Evolutionary conservation across 35 echinoderm and acorn worm species (phyloP).

Genomic region (Acanthaster planci): DNA sequence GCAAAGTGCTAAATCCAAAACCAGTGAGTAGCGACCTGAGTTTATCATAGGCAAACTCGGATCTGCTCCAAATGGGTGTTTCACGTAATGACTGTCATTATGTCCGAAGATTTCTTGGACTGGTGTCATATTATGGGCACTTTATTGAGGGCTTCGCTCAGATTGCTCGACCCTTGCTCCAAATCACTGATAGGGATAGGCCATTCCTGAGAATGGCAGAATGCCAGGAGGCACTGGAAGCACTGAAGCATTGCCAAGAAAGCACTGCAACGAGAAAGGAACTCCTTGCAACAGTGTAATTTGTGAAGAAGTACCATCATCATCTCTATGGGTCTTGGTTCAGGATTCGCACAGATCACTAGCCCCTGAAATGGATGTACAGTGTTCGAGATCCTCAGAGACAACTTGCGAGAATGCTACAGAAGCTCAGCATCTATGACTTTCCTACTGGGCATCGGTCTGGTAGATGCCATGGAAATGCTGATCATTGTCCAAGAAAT

Average conservation of each 20-base stretch:
- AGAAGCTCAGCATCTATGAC: constrained; percentile 50
- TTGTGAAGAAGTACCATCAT: constrained; percentile 59
- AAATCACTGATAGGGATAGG: constrained; percentile 39
- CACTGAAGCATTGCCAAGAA: constrained; percentile 4
- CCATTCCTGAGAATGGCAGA: constrained; percentile 30
- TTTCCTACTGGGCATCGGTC: constrained; percentile 51
- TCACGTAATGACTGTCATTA: no score
- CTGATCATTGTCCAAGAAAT: constrained; percentile 44
- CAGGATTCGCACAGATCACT: constrained; percentile 63
- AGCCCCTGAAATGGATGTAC: constrained; percentile 41
- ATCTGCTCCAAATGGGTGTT: no score
- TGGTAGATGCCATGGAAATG: constrained; percentile 44
- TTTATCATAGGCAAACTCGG: no score
- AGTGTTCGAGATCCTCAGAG: constrained; percentile 43
- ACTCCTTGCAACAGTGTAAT: constrained; percentile 44
- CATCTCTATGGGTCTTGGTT: constrained; percentile 54
- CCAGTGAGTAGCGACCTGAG: no score
- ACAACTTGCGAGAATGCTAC: constrained; percentile 47
- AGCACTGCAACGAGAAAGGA: constrained; percentile 45
- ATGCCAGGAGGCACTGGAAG: constrained; percentile 42
- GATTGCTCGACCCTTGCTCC: constrained; percentile 49
- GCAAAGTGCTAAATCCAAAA: no score
- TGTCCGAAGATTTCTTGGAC: constrained; percentile 57
- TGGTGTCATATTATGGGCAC: constrained; percentile 48
- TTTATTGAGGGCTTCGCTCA: constrained; percentile 58